phyloP scores from a whole-genome alignment of 2,113 vertebrate species.

The Rhipidura dahli region DNA sequence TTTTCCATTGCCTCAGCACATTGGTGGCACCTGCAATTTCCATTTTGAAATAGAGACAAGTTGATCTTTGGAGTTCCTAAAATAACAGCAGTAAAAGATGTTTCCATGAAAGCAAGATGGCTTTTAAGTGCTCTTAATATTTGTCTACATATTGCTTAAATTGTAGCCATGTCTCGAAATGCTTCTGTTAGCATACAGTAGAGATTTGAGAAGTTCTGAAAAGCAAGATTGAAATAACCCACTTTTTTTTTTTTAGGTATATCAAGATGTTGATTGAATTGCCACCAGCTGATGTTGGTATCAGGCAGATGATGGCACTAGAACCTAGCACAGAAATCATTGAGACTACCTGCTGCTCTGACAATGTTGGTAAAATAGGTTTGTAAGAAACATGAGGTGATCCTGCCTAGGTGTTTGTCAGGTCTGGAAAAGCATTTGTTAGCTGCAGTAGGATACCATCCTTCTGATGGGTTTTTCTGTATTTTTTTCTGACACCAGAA shows the following conservation, averaged over 20 bases:
- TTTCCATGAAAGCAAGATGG: neutral
- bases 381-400: slow-evolving; percentile 9
- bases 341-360: neutral
- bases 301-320: slow-evolving; percentile 21
- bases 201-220: neutral
- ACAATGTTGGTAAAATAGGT: slow-evolving; percentile 21
- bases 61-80: neutral
- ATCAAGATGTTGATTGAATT: neutral
- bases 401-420: neutral
- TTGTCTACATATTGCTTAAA: neutral
- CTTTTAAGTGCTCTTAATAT: neutral
- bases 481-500: neutral
- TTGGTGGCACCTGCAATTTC: neutral
- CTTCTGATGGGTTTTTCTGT: neutral
- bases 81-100: neutral
- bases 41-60: neutral
- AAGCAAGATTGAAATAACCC: neutral
- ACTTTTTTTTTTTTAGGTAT: neutral
- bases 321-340: neutral
- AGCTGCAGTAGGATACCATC: neutral
- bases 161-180: neutral
- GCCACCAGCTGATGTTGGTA: neutral
- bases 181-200: neutral
- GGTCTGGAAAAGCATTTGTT: neutral
- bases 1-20: neutral